These are phyloP conservation scores for Enteromius treurensis DNA, from an alignment of 2,797 vertebrate species.

Conservation along the genomic window DNA sequence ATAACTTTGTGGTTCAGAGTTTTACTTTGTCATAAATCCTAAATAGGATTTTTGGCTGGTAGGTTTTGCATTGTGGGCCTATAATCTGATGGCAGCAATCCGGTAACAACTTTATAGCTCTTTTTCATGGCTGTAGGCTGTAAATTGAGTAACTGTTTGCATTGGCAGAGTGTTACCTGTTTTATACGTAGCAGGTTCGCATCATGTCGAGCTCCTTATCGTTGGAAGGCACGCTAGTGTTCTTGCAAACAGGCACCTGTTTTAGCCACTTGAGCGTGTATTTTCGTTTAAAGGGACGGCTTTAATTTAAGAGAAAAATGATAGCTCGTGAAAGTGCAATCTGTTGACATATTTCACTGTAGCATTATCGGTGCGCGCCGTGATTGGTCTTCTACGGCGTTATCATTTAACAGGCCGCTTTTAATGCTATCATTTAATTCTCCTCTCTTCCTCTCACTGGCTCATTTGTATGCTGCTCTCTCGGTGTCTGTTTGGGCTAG, in stretches of 20 bases:
- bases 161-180: slow-evolving; percentile 92
- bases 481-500: slow-evolving; percentile 86
- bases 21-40: slow-evolving; percentile 46
- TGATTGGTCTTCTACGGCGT: slow-evolving; percentile 74
- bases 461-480: slow-evolving; percentile 88
- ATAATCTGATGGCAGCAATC: slow-evolving; percentile 56
- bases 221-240: slow-evolving; percentile 86
- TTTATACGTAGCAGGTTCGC: slow-evolving; percentile 88
- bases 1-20: slow-evolving; percentile 39
- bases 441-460: slow-evolving; percentile 48
- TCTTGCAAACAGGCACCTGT: slow-evolving; percentile 88
- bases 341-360: slow-evolving; percentile 67
- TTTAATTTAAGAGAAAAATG: slow-evolving; percentile 58
- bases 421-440: slow-evolving; percentile 71
- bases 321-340: slow-evolving; percentile 67
- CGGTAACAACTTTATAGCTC: slow-evolving; percentile 42
- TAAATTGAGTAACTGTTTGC: slow-evolving; percentile 86
- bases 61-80: slow-evolving; percentile 42
- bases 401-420: slow-evolving; percentile 72
- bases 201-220: slow-evolving; percentile 93
- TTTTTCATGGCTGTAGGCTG: slow-evolving; percentile 70
- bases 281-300: slow-evolving; percentile 43
- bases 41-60: slow-evolving; percentile 44
- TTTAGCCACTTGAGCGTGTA: slow-evolving; percentile 59
- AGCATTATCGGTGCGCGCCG: slow-evolving; percentile 67